phyloP scores from a whole-genome alignment of 2,888 invertebrate species.

The Dione juno region DNA sequence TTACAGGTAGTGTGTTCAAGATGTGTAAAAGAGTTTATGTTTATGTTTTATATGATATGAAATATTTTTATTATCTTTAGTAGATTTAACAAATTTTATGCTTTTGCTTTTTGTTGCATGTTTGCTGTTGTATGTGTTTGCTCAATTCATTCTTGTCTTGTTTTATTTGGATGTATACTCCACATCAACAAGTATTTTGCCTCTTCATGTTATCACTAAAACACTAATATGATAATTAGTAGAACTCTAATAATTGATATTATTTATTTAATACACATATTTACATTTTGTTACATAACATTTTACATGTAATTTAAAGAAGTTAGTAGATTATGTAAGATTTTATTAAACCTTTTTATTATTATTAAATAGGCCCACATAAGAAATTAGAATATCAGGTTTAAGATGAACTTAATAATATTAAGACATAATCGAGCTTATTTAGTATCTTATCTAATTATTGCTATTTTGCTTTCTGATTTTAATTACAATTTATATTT shows the following conservation, averaged over 20 bases:
- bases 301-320: conserved; percentile 6
- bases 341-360: background rate
- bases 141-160: conserved; percentile 5
- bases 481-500: conserved; percentile 36
- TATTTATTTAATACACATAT: background rate
- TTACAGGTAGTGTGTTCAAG: background rate
- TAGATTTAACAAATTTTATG: conserved; percentile 22
- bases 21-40: conserved; percentile 38
- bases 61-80: conserved; percentile 27
- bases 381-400: conserved; percentile 13
- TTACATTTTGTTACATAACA: conserved; percentile 11
- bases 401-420: conserved; percentile 2
- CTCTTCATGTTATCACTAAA: background rate
- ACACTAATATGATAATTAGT: background rate
- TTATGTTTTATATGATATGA: conserved; percentile 18
- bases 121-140: conserved; percentile 16
- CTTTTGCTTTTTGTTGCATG: conserved; percentile 36
- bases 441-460: conserved; percentile 23
- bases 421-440: conserved; percentile 32
- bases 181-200: background rate
- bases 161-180: conserved; percentile 6
- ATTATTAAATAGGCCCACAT: background rate
- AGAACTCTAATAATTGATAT: background rate
- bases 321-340: background rate
- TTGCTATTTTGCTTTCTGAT: conserved; percentile 29